Evolutionary conservation across 2,797 vertebrate genomes (phyloP).

Genomic region (Denticeps clupeoides): DNA sequence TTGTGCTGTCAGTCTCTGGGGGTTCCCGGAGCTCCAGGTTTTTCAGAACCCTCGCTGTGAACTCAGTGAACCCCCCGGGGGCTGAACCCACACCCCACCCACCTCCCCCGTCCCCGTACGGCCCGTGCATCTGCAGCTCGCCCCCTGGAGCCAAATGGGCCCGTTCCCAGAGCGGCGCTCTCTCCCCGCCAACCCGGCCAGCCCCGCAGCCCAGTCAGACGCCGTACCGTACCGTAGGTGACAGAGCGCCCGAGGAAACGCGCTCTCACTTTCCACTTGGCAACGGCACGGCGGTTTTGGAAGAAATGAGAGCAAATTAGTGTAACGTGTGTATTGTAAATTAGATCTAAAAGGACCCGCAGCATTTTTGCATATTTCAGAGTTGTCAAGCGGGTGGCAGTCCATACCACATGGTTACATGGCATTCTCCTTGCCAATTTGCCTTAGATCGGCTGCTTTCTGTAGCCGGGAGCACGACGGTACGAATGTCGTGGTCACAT

Average conservation of each 20-base stretch:
- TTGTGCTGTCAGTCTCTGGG: conserved; percentile 63
- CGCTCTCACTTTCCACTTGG: too few relatives aligned
- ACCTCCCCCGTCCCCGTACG: conserved; percentile 27
- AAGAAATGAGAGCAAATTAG: too few relatives aligned
- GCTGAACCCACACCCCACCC: conserved; percentile 38
- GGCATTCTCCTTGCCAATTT: too few relatives aligned
- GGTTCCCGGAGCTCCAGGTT: conserved; percentile 36
- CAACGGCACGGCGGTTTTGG: too few relatives aligned
- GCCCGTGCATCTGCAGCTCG: conserved; percentile 13
- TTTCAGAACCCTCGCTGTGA: conserved; percentile 38
- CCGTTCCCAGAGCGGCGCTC: conserved; percentile 46
- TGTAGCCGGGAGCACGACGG: too few relatives aligned
- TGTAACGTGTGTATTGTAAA: too few relatives aligned
- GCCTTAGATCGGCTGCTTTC: conserved; percentile 1
- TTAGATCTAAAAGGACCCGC: too few relatives aligned
- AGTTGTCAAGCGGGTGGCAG: too few relatives aligned
- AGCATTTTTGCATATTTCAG: too few relatives aligned
- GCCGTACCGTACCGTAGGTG: not conserved
- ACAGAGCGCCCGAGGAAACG: not conserved
- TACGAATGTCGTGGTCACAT: too few relatives aligned
- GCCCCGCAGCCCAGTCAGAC: conserved; percentile 31
- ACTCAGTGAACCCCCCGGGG: conserved; percentile 60
- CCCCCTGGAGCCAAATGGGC: conserved; percentile 48
- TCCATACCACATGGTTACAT: too few relatives aligned
- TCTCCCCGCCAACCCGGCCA: conserved; percentile 36